A percentile compares a stretch with the other conserved stretches of the same genome.
phyloP scores from a whole-genome alignment of 2,797 vertebrate genomes.

The Sebastes jordani region DNA sequence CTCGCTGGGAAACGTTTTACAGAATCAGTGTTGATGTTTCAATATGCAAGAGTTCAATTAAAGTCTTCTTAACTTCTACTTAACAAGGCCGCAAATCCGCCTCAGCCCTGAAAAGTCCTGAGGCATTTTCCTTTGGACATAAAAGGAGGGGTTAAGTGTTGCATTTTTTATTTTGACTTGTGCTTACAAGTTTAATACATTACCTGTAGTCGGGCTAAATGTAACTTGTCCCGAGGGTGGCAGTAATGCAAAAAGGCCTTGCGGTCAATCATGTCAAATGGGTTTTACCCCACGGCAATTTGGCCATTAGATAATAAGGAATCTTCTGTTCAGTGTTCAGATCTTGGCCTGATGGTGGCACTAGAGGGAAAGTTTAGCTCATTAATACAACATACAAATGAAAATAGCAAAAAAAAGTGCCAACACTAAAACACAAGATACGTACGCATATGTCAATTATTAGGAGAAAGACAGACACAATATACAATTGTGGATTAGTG shows the following conservation, averaged over 20 bases:
- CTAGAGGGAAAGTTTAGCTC: not conserved
- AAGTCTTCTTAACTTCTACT: conserved; percentile 35
- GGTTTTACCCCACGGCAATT: not conserved
- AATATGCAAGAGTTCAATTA: conserved; percentile 56
- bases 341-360: not conserved
- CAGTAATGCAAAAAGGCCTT: not conserved
- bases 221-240: not conserved
- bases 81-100: conserved; percentile 35
- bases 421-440: not conserved
- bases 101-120: conserved; percentile 6
- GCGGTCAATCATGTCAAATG: not conserved
- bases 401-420: not conserved
- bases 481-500: not conserved
- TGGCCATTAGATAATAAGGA: not conserved
- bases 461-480: not conserved
- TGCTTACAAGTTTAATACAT: not conserved
- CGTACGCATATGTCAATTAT: not conserved
- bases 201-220: not conserved
- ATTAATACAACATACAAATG: not conserved
- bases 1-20: conserved; percentile 52
- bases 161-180: conserved; percentile 16
- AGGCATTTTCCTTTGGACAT: conserved; percentile 20
- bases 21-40: conserved; percentile 61
- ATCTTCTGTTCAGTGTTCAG: not conserved
- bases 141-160: not conserved